Percentiles rank a stretch among this genome's conserved stretches.
Conservation (phyloP, 2,888 invertebrate genomes). For the Idaea straminata region DNA sequence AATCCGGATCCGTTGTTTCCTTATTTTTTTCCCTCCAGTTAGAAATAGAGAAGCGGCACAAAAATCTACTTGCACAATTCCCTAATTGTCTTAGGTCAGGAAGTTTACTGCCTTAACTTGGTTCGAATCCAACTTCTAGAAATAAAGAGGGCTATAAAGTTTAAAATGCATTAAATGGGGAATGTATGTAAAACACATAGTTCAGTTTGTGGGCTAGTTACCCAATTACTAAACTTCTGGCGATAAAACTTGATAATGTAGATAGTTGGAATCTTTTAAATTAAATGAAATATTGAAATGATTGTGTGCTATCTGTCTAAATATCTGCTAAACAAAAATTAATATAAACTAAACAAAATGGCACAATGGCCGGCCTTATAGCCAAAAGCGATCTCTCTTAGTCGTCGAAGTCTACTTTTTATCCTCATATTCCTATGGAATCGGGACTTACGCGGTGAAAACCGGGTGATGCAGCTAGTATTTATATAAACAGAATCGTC, state of each 20-base stretch:
- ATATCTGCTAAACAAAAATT: no score
- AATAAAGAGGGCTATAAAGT: neutral
- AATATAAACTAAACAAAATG: no score
- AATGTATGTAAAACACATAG: neutral
- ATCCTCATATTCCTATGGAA: no score
- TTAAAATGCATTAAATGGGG: neutral
- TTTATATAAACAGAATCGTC: neutral
- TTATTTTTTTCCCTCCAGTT: neutral
- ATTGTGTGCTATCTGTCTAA: no score
- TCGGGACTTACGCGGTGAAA: no score
- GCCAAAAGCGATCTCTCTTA: no score
- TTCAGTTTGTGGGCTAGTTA: neutral
- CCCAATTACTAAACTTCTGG: no score
- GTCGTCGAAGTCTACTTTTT: no score
- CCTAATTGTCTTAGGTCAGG: neutral
- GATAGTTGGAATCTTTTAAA: no score
- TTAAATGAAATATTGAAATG: no score
- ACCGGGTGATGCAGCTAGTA: neutral
- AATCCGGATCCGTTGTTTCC: neutral
- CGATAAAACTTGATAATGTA: no score
- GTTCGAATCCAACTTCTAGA: neutral
- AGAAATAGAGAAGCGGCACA: neutral
- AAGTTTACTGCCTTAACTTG: neutral
- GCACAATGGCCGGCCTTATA: no score
- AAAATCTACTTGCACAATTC: neutral